Percentiles rank a stretch among this genome's conserved stretches.
Conservation (phyloP, 1,140 invertebrate genomes). For the Papilio glaucus region DNA sequence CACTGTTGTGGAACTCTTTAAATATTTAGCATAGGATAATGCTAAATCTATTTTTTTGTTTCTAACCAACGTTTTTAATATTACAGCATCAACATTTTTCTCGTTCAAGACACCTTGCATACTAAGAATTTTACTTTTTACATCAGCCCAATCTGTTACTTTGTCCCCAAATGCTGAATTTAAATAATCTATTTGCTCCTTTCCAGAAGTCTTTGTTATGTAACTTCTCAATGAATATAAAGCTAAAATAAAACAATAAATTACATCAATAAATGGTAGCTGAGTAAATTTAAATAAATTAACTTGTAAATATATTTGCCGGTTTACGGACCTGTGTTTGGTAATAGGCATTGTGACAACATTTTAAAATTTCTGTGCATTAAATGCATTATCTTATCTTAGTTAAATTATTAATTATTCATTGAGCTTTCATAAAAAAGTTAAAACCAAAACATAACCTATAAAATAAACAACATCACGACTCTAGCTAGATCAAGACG, state of each 20-base stretch:
- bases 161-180: slow-evolving; percentile 49
- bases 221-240: slow-evolving; percentile 37
- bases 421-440: background rate
- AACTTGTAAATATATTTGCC: background rate
- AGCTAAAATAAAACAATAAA: slow-evolving; percentile 33
- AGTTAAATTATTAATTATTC: background rate
- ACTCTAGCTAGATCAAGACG: background rate
- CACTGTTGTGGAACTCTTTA: slow-evolving; percentile 75
- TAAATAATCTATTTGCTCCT: slow-evolving; percentile 62
- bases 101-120: slow-evolving; percentile 68
- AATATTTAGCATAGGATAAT: slow-evolving; percentile 84
- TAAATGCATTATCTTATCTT: background rate
- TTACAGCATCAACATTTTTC: slow-evolving; percentile 84
- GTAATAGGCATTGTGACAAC: slow-evolving; percentile 17
- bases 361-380: slow-evolving; percentile 17
- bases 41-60: slow-evolving; percentile 78
- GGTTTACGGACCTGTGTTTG: slow-evolving; percentile 24
- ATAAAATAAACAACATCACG: background rate
- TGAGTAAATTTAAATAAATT: background rate
- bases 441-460: background rate
- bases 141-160: slow-evolving; percentile 57
- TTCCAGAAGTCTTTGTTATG: slow-evolving; percentile 35
- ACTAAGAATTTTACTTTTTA: slow-evolving; percentile 63
- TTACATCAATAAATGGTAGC: background rate
- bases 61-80: slow-evolving; percentile 81